Percentiles rank a stretch among this genome's conserved stretches.
phyloP scores from a whole-genome alignment of 2,888 invertebrate genomes.

The Nemotelus nigrinus region DNA sequence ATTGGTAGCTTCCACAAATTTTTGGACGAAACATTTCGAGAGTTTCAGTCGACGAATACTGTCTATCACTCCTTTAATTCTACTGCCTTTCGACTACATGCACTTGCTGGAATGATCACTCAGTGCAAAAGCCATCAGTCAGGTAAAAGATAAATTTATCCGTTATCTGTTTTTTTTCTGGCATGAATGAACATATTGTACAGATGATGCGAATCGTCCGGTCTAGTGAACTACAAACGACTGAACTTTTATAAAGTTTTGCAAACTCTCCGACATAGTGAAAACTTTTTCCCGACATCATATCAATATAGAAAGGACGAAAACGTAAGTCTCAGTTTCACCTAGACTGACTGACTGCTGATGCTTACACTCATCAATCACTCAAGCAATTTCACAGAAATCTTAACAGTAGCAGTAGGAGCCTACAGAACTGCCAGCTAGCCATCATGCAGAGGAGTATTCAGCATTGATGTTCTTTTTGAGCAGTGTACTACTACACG shows the following conservation, averaged over 20 bases:
- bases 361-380: constrained; percentile 32
- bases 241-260: not conserved
- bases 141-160: constrained; percentile 39
- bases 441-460: not conserved
- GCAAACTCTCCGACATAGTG: too few species aligned
- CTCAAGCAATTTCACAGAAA: constrained; percentile 23
- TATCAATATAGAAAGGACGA: not conserved
- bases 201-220: not conserved
- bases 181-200: not conserved
- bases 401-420: not conserved
- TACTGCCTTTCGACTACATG: too few species aligned
- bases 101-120: constrained; percentile 16
- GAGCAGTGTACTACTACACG: too few species aligned
- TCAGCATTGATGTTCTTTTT: not conserved
- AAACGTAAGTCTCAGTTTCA: too few species aligned
- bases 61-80: too few species aligned
- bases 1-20: too few species aligned
- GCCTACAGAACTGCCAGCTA: not conserved
- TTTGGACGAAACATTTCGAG: too few species aligned
- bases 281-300: not conserved
- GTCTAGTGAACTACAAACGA: not conserved
- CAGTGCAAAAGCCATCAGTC: constrained; percentile 21
- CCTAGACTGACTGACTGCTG: constrained; percentile 10
- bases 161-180: constrained; percentile 29
- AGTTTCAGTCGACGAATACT: too few species aligned